Evolutionary conservation across 1,140 invertebrate genomes (phyloP), one percentile per base, ranked within the genome.

Genomic region (Streblospio benedicti): DNA sequence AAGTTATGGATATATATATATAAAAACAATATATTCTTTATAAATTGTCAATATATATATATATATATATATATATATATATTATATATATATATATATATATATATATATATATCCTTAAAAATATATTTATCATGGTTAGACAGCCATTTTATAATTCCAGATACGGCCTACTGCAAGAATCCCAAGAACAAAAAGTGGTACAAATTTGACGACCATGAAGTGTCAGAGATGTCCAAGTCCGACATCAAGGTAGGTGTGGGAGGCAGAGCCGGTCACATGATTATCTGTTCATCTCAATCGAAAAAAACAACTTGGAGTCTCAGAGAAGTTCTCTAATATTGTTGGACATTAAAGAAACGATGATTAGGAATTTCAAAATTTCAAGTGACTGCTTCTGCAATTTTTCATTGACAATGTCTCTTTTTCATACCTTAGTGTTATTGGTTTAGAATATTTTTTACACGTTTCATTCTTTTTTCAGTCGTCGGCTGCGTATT

Each of bases 131-230:
- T 38, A 55, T 43, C 47, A 41, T 47, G 41, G 50, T 58, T n/a
- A n/a, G n/a, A n/a, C n/a, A n/a, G n/a, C n/a, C n/a, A n/a, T n/a
- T n/a, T n/a, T n/a, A n/a, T n/a, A n/a, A n/a, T 66, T 69, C 31
- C 59, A 79, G 78, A 94, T 66, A 93, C 88, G 0, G 89, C 86
- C 0, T 86, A 79, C 64, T 87, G 85, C 69, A 82, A 82, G 70
- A 85, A 81, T 68, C 69, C 76, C 32, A 59, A 70, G 31, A 77
- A 80, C 44, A 77, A 82, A 72, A 86, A 84, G 70, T 95, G 91
- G 91, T 89, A 85, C 77, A 91, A 91, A 72, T 95, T 87, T 78
- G 91, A 94, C 78, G 91, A 95, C 73, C 85, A 89, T 63, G 83
- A 87, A 33, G 89, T 93, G 4, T 83, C 83, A 2, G 84, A 87